Evolutionary conservation across 2,113 vertebrate genomes (phyloP).

Genomic region (Lamprotornis superbus): DNA sequence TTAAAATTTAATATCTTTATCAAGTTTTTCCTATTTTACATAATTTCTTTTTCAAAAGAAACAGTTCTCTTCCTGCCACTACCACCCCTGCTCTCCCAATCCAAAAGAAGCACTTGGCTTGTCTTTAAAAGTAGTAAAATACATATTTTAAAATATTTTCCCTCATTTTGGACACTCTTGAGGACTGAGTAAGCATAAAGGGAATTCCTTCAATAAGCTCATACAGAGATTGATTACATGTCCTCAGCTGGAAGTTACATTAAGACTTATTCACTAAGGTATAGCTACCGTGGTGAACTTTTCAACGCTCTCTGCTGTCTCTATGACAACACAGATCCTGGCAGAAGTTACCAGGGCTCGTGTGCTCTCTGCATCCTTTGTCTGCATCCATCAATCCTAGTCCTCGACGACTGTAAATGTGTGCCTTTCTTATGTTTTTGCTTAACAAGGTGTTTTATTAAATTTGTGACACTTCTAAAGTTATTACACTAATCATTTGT

Average conservation of each 20-base stretch:
- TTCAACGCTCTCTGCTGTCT: slow-evolving; percentile 26
- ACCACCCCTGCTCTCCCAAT: neutral
- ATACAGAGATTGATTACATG: slow-evolving; percentile 56
- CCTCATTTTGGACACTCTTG: neutral
- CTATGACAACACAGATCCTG: slow-evolving; percentile 43
- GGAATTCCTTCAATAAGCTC: slow-evolving; percentile 61
- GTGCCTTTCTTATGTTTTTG: neutral
- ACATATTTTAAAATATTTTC: neutral
- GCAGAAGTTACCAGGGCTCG: neutral
- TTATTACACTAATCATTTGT: neutral
- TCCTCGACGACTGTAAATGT: neutral
- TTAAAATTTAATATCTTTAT: neutral
- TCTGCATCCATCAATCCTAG: neutral
- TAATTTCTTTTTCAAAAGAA: neutral
- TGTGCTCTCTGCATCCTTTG: neutral
- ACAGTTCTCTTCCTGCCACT: neutral
- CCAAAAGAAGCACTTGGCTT: neutral
- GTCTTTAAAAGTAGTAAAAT: neutral
- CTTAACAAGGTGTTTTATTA: slow-evolving; percentile 20
- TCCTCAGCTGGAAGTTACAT: slow-evolving; percentile 66
- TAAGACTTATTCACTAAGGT: slow-evolving; percentile 59
- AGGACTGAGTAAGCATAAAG: slow-evolving; percentile 50
- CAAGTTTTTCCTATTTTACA: neutral
- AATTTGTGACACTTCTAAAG: neutral
- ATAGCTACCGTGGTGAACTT: slow-evolving; percentile 52